A percentile compares a stretch with the other conserved stretches of the same genome.
Conservation (phyloP, 2,113 vertebrate species). For the Thymallus thymallus region DNA sequence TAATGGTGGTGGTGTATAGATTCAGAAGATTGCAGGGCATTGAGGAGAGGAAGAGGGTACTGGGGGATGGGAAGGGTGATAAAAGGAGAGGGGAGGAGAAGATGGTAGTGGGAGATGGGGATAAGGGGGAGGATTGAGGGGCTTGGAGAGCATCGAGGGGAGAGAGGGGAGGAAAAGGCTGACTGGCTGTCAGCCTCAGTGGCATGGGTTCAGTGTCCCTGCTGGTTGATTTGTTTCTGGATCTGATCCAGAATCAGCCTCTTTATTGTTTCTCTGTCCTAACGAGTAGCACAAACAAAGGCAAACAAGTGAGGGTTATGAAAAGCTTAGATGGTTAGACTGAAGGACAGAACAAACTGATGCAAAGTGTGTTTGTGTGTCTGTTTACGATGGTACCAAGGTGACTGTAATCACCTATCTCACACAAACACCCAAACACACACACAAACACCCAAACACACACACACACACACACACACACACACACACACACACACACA, state of each 20-base stretch:
- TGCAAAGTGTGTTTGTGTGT: neutral
- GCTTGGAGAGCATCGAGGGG: neutral
- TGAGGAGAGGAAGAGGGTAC: neutral
- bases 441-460: no score
- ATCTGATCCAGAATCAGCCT: neutral
- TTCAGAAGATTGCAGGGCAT: neutral
- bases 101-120: no score
- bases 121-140: no score
- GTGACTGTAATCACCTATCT: conserved; percentile 2
- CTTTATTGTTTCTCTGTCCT: neutral
- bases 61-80: neutral
- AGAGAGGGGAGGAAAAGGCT: neutral
- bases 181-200: neutral
- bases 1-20: neutral
- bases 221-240: neutral
- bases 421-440: conserved; percentile 25
- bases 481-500: conserved; percentile 2
- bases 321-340: neutral
- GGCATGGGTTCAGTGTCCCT: neutral
- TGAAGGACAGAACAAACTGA: neutral
- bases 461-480: conserved; percentile 1
- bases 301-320: neutral
- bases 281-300: neutral
- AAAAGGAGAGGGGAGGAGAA: neutral
- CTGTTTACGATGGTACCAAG: no score